These are phyloP conservation scores for Brachypodius melanocephalos DNA, from an alignment of 2,113 vertebrate species.

Conservation along the genomic window DNA sequence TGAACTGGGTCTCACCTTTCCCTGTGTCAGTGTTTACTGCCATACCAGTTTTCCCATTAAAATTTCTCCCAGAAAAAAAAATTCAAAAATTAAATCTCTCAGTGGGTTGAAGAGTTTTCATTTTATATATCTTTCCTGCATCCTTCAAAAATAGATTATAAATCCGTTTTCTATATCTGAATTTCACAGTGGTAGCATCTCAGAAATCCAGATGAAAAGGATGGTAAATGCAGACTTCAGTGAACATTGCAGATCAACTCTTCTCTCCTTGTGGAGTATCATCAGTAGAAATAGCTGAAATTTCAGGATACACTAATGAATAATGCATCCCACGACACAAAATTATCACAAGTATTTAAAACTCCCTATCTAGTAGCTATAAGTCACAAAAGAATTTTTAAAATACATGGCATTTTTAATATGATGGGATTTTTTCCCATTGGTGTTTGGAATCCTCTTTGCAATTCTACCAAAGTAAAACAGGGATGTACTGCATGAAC, in stretches of 20 bases:
- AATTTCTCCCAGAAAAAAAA: neutral
- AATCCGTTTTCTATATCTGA: neutral
- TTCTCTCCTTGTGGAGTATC: neutral
- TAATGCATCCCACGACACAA: neutral
- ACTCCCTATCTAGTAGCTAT: neutral
- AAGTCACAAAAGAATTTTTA: neutral
- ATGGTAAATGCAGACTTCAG: neutral
- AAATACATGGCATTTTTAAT: neutral
- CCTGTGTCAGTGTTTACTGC: neutral
- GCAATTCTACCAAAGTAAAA: neutral
- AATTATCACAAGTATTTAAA: neutral
- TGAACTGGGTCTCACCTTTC: neutral
- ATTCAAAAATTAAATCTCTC: neutral
- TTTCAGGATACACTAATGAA: neutral
- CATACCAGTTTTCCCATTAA: neutral
- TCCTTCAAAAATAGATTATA: neutral
- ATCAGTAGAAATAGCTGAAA: neutral
- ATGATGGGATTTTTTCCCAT: neutral
- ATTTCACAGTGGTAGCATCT: neutral
- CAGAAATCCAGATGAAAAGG: neutral
- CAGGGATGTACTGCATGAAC: neutral
- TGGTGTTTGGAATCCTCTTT: neutral
- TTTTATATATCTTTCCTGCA: neutral
- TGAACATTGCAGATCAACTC: neutral
- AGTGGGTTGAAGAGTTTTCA: neutral